A percentile compares a stretch with the other conserved stretches of the same genome.
Evolutionary conservation across 1,140 invertebrate genomes (phyloP).

Genomic region (Hypsibius dujardini): DNA sequence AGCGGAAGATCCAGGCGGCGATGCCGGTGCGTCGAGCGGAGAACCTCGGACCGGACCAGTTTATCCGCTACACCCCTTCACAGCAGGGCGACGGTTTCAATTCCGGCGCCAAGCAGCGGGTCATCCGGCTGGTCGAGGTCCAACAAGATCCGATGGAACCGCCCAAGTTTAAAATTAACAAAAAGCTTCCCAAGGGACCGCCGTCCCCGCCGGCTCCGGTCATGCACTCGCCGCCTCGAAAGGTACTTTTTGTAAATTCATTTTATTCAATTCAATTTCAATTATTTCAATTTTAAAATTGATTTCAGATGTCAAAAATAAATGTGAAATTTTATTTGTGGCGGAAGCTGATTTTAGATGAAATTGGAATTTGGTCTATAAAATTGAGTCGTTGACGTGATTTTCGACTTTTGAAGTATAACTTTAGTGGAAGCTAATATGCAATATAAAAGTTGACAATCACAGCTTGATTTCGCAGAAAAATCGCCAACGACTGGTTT

Average conservation of each 20-base stretch:
- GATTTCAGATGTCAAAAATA: no score
- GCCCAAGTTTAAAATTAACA: slow-evolving; percentile 65
- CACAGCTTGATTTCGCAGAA: no score
- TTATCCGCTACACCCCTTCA: slow-evolving; percentile 71
- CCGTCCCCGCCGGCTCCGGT: slow-evolving; percentile 93
- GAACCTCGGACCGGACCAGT: slow-evolving; percentile 37
- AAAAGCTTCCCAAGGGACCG: slow-evolving; percentile 65
- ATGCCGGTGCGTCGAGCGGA: slow-evolving; percentile 39
- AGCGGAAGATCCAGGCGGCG: slow-evolving; percentile 59
- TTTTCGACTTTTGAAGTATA: no score
- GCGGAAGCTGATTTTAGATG: no score
- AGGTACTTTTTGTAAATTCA: slow-evolving; percentile 32
- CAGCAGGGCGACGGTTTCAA: slow-evolving; percentile 88
- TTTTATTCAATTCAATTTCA: no score
- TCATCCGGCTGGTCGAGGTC: slow-evolving; percentile 86
- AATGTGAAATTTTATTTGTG: no score
- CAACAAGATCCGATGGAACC: slow-evolving; percentile 97
- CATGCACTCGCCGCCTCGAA: slow-evolving; percentile 88
- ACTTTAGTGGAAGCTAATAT: no score
- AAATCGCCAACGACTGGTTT: no score
- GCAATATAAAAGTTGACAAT: no score
- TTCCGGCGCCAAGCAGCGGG: slow-evolving; percentile 88
- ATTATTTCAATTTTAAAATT: no score
- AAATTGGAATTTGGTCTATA: no score
- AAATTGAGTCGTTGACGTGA: no score